Conservation (phyloP, 2,797 vertebrate genomes). For the Falco berigora region DNA sequence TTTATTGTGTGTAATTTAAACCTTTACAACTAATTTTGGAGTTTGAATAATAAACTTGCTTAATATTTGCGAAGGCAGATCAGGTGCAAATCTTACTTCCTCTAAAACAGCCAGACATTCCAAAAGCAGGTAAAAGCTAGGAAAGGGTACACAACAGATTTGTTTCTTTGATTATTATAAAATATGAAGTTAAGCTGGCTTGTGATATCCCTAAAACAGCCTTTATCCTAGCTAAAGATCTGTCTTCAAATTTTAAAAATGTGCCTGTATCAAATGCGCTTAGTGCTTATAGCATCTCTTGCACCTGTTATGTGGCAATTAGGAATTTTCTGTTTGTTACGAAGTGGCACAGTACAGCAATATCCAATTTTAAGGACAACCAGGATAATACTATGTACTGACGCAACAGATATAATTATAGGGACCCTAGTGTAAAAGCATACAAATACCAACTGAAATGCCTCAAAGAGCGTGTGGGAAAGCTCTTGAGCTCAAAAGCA, state of each 20-base stretch:
- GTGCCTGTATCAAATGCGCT: not conserved
- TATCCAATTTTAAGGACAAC: not conserved
- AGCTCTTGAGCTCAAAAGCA: not conserved
- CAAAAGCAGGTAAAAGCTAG: slow-evolving; percentile 76
- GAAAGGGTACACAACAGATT: not conserved
- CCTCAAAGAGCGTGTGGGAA: not conserved
- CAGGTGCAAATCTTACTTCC: slow-evolving; percentile 83
- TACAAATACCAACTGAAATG: not conserved
- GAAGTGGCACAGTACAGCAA: not conserved
- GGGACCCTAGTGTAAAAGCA: not conserved
- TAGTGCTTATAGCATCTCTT: not conserved
- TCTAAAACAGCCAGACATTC: slow-evolving; percentile 82
- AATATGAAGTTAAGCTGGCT: not conserved
- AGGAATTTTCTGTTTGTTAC: not conserved
- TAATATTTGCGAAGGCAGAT: slow-evolving; percentile 79
- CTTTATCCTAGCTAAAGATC: not conserved
- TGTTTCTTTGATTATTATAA: not conserved
- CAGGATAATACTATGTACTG: not conserved
- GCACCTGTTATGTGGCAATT: not conserved
- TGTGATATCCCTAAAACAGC: not conserved
- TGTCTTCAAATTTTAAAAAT: not conserved
- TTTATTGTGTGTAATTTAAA: not conserved
- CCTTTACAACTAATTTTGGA: not conserved
- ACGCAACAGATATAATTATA: not conserved
- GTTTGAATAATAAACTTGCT: not conserved